Percentiles rank a stretch among this genome's conserved stretches.
These are phyloP conservation scores for Apocrypta bakeri DNA, from an alignment of 1,140 invertebrate species.

Conservation along the genomic window DNA sequence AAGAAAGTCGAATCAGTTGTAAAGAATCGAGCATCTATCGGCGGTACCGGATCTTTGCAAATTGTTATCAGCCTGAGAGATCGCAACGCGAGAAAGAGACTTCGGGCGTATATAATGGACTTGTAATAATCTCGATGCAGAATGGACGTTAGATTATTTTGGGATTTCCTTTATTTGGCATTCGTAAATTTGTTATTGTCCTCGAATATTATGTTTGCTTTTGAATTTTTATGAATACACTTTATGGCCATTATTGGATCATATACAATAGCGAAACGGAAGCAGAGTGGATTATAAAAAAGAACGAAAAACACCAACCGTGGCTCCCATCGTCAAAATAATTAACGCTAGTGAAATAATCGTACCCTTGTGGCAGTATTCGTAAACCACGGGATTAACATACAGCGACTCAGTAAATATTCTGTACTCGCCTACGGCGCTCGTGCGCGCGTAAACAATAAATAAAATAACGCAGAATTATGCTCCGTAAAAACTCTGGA, in stretches of 20 bases:
- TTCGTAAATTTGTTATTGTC: no score
- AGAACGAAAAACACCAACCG: neutral
- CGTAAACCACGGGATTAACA: constrained; percentile 18
- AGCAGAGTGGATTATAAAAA: no score
- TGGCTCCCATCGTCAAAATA: neutral
- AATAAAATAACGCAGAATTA: constrained; percentile 5
- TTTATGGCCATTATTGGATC: no score
- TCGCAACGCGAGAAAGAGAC: neutral
- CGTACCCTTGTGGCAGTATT: neutral
- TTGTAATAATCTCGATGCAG: constrained; percentile 4
- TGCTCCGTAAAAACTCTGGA: neutral
- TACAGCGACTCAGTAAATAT: constrained; percentile 1
- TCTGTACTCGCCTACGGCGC: neutral
- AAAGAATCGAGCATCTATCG: neutral
- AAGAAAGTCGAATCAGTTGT: constrained; percentile 42
- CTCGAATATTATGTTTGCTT: no score
- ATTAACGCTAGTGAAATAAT: constrained; percentile 22
- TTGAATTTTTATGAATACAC: no score
- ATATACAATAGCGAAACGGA: no score
- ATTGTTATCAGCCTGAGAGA: constrained; percentile 36
- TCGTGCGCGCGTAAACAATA: neutral
- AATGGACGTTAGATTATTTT: neutral
- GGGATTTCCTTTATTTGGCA: neutral
- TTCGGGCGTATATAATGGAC: neutral
- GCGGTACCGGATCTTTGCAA: constrained; percentile 26